Base-by-base conservation (phyloP, 2,113 vertebrate genomes). In the Melanerpes aurifrons region DNA sequence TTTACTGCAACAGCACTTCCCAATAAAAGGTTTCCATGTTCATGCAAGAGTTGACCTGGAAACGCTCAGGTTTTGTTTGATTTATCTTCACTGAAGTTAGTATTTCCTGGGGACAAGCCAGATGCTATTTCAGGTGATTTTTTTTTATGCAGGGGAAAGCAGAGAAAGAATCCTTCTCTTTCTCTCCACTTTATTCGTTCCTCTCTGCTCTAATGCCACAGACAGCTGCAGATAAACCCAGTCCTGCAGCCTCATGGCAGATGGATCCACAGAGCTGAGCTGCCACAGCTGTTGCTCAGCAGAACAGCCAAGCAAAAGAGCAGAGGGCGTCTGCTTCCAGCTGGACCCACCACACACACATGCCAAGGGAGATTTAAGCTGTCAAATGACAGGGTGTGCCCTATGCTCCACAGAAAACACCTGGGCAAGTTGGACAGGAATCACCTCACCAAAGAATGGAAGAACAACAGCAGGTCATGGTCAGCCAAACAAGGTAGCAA, bases 281-380 rank as follows among this genome's bases (percentile, higher is more conserved):
- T 66, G 37, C 28, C 76, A 68, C 82, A 92, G 88, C 90, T 92
- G 93, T 82, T 83, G 62, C 54, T 74, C 72, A 74, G 82, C 10
- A 64, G 29, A 93, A 86, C 71, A 92, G 88, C 83, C 74, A 58
- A 93, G 48, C 43, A 59, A 37, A 48, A 73, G 37, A 86, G 48
- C 43, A 75, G 28, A 61, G 24, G 7, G 16, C 5, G 3, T 19
- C 63, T 69, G 31, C 28, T 32, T 78, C 66, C 88, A 90, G 79
- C 62, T 86, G 86, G 81, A 89, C 56, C 67, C 89, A 86, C 40
- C 28, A 24, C n/a, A 54, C 17, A 4, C 72, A 93, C 17, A 37
- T 3, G 25, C 22, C 83, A 72, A 69, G 50, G 24, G 57, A 25
- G 58, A 75, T 15, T 18, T 45, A 76, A 3, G 3, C 58, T 73